Conservation (phyloP, 2,888 invertebrate species). For the Amaurobius ferox region DNA sequence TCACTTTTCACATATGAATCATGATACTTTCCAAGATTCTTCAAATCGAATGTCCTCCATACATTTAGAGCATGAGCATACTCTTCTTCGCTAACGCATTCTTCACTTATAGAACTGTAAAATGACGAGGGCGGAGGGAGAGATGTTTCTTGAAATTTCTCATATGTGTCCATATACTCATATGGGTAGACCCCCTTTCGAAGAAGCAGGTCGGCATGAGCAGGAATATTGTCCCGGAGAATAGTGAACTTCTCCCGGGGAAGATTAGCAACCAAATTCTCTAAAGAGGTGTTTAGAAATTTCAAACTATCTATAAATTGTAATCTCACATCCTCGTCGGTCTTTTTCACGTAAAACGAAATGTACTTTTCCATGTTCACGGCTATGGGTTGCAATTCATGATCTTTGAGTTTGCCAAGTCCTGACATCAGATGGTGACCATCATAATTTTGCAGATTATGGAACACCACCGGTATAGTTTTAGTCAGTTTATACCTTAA, state of each 20-base stretch:
- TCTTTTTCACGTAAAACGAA: neutral
- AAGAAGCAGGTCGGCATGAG: neutral
- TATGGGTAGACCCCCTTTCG: neutral
- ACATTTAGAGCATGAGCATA: too few relatives aligned
- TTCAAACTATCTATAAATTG: neutral
- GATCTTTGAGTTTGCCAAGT: neutral
- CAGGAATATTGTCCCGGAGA: neutral
- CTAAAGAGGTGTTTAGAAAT: neutral
- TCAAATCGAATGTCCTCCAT: too few relatives aligned
- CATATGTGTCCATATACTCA: neutral
- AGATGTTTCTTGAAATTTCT: neutral
- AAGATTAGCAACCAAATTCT: neutral
- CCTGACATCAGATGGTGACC: neutral
- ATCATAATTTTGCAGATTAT: neutral
- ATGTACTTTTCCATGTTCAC: neutral
- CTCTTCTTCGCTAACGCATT: too few relatives aligned
- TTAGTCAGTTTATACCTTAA: neutral
- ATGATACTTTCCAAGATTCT: too few relatives aligned
- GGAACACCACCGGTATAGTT: neutral
- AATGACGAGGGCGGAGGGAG: too few relatives aligned
- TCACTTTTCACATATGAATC: too few relatives aligned
- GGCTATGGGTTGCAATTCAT: neutral
- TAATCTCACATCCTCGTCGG: neutral
- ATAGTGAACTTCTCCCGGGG: neutral
- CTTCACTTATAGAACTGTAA: too few relatives aligned